Evolutionary conservation across 2,888 invertebrate genomes (phyloP), one percentile per base, ranked within the genome.

Genomic region (Lordiphosa andalusiaca): DNA sequence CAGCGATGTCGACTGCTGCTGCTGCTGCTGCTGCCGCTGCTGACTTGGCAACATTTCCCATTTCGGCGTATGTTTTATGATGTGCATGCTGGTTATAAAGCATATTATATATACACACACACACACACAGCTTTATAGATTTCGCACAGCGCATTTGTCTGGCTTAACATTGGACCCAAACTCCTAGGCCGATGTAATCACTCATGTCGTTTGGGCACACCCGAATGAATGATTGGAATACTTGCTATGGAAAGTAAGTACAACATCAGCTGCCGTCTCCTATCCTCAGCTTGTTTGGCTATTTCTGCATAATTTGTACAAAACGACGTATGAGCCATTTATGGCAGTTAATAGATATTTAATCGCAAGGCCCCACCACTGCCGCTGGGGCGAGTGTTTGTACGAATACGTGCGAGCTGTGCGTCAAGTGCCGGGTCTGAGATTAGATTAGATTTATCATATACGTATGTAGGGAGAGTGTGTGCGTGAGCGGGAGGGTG

Each of bases 131-230:
- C 73, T 61, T 81, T 83, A 80, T 77, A 80, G 83, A 80, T 80
- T 83, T 76, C 69, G 65, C 39, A 63, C 67, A 59, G 50, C 71
- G 61, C 77, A 83, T 78, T 80, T 83, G 81, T 78, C 83, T 83
- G 71, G 71, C 77, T 78, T 78, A 77, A 80, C 83, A 41, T 23
- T 9, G 41, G 42, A 6, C 35, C n/a, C 35, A 9, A 21, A 37
- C 21, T 19, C 44, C 13, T 13, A 13, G 73, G 70, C 49, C 73
- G 61, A 69, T 71, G 67, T 73, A 83, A 78, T 78, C 81, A 76
- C 84, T 78, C 77, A 80, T 80, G 74, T 80, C 65, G 67, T 80
- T 25, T 7, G 1, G 25, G 25, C 25, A 25, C 6, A 25, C 7
- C 25, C 25, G 69, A 67, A 42, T 76, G 67, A 77, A 73, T 83